Evolutionary conservation across 2,797 vertebrate species (phyloP).

Genomic region (Tachyglossus aculeatus): DNA sequence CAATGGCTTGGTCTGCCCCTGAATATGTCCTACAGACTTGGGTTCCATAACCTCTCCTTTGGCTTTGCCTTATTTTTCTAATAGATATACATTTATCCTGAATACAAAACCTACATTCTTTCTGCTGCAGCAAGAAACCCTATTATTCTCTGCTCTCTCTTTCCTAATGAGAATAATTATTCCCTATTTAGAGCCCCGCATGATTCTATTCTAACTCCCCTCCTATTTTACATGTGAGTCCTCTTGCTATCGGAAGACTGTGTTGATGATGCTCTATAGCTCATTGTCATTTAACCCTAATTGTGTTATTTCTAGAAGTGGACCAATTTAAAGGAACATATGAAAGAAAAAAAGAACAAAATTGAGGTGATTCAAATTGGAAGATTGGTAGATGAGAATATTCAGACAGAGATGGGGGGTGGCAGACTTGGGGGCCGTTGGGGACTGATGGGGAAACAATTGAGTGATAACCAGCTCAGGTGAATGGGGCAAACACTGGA

Average conservation of each 20-base stretch:
- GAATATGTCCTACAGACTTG: background rate
- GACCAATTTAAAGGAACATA: background rate
- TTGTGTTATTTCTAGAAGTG: conserved; percentile 19
- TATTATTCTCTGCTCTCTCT: conserved; percentile 10
- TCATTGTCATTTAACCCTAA: conserved; percentile 20
- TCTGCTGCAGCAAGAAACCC: background rate
- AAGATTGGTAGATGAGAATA: too few species aligned
- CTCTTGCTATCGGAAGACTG: background rate
- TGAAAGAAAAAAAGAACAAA: conserved; percentile 22
- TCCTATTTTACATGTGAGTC: background rate
- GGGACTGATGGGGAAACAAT: background rate
- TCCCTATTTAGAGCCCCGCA: background rate
- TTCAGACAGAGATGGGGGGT: too few species aligned
- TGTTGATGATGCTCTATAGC: conserved; percentile 12
- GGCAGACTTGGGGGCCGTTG: too few species aligned
- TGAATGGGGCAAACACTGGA: too few species aligned
- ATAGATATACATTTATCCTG: conserved; percentile 11
- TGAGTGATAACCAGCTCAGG: background rate
- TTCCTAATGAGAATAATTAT: background rate
- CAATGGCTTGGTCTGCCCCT: background rate
- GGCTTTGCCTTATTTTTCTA: background rate
- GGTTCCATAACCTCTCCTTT: background rate
- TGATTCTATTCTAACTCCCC: background rate
- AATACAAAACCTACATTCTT: conserved; percentile 1
- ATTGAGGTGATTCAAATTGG: too few species aligned